Conservation (phyloP, 2,113 vertebrate genomes). For the Sorex fumeus region DNA sequence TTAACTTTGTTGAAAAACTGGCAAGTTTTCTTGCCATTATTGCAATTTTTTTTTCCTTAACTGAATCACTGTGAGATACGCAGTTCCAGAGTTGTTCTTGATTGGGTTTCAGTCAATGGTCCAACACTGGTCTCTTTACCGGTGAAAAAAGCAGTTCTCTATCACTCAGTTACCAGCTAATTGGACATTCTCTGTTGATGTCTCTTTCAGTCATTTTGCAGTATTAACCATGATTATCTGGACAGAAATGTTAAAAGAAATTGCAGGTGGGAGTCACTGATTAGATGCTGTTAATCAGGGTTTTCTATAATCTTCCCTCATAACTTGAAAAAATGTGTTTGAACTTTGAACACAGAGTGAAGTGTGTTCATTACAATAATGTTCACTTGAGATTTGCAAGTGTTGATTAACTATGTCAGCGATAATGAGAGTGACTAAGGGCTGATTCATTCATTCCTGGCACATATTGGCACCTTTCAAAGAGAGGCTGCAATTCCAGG, state of each 20-base stretch:
- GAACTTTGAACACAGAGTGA: neutral
- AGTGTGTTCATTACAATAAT: neutral
- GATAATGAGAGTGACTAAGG: neutral
- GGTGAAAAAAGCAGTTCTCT: no score
- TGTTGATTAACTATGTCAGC: neutral
- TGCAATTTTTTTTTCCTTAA: neutral
- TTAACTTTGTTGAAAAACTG: neutral
- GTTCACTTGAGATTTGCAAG: neutral
- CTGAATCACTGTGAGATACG: no score
- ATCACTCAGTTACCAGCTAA: neutral
- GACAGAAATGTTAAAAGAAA: neutral
- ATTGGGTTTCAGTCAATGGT: no score
- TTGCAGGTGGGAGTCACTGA: neutral
- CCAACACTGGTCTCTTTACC: no score
- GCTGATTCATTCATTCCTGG: neutral
- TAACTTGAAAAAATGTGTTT: neutral
- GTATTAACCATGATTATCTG: neutral
- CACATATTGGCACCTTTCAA: slow-evolving; percentile 15
- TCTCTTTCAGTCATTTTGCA: neutral
- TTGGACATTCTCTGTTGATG: neutral
- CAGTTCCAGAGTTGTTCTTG: no score
- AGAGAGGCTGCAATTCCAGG: neutral
- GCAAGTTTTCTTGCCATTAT: neutral
- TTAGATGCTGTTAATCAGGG: neutral
- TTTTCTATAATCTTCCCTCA: neutral